These are phyloP conservation scores for Lophius piscatorius DNA, from an alignment of 2,113 vertebrate genomes.

Conservation along the genomic window DNA sequence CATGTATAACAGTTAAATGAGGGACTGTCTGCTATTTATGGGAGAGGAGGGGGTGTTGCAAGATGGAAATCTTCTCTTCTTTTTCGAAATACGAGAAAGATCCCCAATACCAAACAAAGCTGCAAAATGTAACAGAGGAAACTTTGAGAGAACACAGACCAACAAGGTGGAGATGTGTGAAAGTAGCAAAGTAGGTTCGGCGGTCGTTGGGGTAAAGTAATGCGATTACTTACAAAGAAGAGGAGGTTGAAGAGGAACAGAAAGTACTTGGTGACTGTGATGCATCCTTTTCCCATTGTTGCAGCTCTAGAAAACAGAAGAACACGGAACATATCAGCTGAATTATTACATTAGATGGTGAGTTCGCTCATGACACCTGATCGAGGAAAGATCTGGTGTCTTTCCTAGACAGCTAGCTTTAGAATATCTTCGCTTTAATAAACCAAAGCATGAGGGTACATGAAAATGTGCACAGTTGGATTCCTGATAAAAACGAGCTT, in stretches of 20 bases:
- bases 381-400: conserved; percentile 15
- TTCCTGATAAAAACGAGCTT: conserved; percentile 32
- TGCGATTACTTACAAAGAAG: conserved; percentile 89
- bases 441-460: conserved; percentile 13
- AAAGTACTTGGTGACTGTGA: conserved; percentile 93
- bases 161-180: too few species aligned
- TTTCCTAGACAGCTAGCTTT: conserved; percentile 4
- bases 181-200: too few species aligned
- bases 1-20: too few species aligned
- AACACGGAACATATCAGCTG: conserved; percentile 10
- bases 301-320: conserved; percentile 52
- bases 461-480: conserved; percentile 34
- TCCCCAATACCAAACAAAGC: too few species aligned
- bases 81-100: too few species aligned
- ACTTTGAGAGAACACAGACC: too few species aligned
- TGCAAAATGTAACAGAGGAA: too few species aligned
- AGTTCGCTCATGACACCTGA: background rate
- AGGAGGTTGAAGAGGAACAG: conserved; percentile 97
- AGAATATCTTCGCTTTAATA: background rate
- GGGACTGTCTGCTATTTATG: too few species aligned
- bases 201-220: conserved; percentile 9
- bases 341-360: conserved; percentile 8
- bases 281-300: conserved; percentile 84
- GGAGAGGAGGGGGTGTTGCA: too few species aligned
- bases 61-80: too few species aligned